Evolutionary conservation across 2,797 vertebrate species (phyloP).

Genomic region (Phataginus tetradactyla): DNA sequence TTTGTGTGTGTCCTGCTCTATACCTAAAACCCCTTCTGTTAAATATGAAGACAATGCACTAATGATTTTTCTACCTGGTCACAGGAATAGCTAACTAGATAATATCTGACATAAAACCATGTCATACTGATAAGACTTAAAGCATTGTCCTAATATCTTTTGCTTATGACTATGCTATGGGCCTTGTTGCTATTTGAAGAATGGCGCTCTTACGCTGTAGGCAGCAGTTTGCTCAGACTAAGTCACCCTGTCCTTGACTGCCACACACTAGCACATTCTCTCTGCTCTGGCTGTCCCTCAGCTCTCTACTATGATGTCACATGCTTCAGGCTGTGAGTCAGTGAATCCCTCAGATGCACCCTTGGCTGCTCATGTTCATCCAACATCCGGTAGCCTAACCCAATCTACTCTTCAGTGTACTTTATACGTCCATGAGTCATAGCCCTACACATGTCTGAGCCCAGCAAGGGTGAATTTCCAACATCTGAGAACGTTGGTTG

Average conservation of each 20-base stretch:
- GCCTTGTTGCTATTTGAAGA: conserved; percentile 24
- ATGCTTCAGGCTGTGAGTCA: conserved; percentile 28
- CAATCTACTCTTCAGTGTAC: conserved; percentile 19
- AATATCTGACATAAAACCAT: not conserved
- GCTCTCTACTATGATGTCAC: not conserved
- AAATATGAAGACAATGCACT: not conserved
- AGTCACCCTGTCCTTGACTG: conserved; percentile 46
- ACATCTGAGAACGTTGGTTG: not conserved
- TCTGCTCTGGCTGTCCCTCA: not conserved
- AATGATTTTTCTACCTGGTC: not conserved
- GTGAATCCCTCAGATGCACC: not conserved
- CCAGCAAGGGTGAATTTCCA: conserved; percentile 12
- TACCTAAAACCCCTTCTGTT: not conserved
- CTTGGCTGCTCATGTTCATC: not conserved
- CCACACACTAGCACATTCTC: not conserved
- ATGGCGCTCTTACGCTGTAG: not conserved
- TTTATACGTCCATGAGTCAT: conserved; percentile 16
- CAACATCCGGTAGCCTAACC: not conserved
- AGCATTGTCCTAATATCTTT: not conserved
- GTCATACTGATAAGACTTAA: not conserved
- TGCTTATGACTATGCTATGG: not conserved
- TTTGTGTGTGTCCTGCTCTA: not conserved
- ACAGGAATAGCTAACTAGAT: not conserved
- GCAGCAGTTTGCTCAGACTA: conserved; percentile 27
- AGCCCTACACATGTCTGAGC: not conserved